These are phyloP conservation scores for Orycteropus afer DNA, from an alignment of 2,113 vertebrate species.

Conservation along the genomic window DNA sequence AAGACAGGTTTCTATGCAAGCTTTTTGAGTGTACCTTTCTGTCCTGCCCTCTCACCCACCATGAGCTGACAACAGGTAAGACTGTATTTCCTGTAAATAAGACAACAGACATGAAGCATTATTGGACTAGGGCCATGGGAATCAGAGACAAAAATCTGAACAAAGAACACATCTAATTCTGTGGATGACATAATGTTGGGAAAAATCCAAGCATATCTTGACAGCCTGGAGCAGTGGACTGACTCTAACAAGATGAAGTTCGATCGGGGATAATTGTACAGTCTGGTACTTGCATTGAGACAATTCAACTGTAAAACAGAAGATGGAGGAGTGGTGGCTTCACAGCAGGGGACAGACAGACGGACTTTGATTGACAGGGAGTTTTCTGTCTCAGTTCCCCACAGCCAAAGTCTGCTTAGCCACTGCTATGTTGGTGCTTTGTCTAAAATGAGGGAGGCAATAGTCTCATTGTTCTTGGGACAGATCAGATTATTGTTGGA, in stretches of 20 bases:
- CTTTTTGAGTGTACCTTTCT: not conserved
- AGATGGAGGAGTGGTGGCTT: rapidly evolving
- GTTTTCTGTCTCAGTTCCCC: not conserved
- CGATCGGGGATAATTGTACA: not conserved
- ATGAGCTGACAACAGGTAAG: not conserved
- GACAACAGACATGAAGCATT: not conserved
- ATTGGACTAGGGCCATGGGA: not conserved
- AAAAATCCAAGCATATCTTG: not conserved
- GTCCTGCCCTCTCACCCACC: too few species aligned
- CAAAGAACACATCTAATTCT: not conserved
- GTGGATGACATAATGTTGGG: not conserved
- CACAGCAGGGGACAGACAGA: rapidly evolving
- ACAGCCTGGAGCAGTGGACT: not conserved
- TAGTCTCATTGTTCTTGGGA: not conserved
- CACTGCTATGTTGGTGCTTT: rapidly evolving
- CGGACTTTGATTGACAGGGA: not conserved
- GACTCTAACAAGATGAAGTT: not conserved
- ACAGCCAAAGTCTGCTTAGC: rapidly evolving
- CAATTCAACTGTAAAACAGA: rapidly evolving
- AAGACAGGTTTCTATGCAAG: not conserved
- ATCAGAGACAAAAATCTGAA: not conserved
- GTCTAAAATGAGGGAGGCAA: not conserved
- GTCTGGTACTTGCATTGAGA: not conserved
- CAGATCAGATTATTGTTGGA: not conserved
- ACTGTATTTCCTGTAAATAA: not conserved